Base-by-base conservation (phyloP, 1,140 invertebrate genomes). In the Dreissena rostriformis region DNA sequence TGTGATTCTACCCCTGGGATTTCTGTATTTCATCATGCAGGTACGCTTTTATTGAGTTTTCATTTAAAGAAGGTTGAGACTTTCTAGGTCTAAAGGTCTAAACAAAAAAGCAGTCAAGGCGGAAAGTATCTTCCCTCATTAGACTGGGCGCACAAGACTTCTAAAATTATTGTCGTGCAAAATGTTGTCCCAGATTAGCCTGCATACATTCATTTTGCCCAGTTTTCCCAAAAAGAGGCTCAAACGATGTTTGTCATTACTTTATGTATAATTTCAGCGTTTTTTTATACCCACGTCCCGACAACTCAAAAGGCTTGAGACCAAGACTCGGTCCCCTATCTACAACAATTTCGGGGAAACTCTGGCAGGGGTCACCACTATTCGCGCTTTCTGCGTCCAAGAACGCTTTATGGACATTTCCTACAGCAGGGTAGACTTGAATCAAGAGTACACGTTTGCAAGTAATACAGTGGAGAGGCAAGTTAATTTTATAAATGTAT, bases 11-110 rank as follows among this genome's bases (percentile, higher is more conserved):
- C 98, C 98, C 12, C 96, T 99, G 89, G 96, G 95, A 63, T 83
- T 98, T 17, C 86, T 99, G 61, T 99, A 99, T 94, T 97, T 97
- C 91, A 96, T 98, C 87, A 96, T 98, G 86, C 95, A 96, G 94
- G 95, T 96, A 82, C 57, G 84, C 79, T n/a, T n/a, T n/a, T n/a
- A n/a, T n/a, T n/a, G n/a, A n/a, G n/a, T n/a, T n/a, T n/a, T n/a
- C n/a, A n/a, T n/a, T n/a, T n/a, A n/a, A n/a, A n/a, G n/a, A n/a
- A n/a, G n/a, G n/a, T n/a, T n/a, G n/a, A n/a, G n/a, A n/a, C n/a
- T n/a, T n/a, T n/a, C n/a, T n/a, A n/a, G n/a, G n/a, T n/a, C n/a
- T n/a, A n/a, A n/a, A n/a, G n/a, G n/a, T 7, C 22, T 53, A 29
- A 39, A 8, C 8, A 8, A 39, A 39, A 39, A 39, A 5, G 2